Conservation (phyloP, 1,140 invertebrate species). For the Tetramorium parvispinum region DNA sequence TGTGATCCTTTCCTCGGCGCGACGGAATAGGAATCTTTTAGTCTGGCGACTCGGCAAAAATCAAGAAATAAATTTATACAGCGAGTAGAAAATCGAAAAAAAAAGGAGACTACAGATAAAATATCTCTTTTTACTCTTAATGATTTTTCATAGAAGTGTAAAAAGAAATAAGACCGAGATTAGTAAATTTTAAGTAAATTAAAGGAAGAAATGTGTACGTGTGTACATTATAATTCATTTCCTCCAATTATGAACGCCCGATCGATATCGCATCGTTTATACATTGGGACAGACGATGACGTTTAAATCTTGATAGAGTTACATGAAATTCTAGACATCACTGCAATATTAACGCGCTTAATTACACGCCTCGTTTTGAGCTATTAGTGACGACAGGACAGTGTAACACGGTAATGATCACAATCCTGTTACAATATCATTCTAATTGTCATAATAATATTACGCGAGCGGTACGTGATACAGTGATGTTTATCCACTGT, state of each 20-base stretch:
- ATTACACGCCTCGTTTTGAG: slow-evolving; percentile 34
- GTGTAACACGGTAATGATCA: slow-evolving; percentile 19
- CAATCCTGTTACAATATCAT: slow-evolving; percentile 43
- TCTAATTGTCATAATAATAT: slow-evolving; percentile 30
- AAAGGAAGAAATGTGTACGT: not conserved
- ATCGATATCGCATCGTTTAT: slow-evolving; percentile 20
- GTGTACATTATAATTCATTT: not conserved
- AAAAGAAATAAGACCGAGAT: not conserved
- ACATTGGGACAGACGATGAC: not conserved
- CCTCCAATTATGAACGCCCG: not conserved
- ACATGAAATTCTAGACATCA: slow-evolving; percentile 40
- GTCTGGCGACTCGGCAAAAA: not conserved
- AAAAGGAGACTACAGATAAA: not conserved
- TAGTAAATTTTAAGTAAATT: not conserved
- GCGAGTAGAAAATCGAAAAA: not conserved
- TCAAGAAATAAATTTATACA: not conserved
- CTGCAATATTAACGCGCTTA: slow-evolving; percentile 41
- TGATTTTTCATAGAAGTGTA: not conserved
- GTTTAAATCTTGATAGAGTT: slow-evolving; percentile 52
- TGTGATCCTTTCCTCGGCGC: not conserved
- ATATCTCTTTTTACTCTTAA: not conserved
- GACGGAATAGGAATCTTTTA: not conserved
- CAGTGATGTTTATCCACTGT: not conserved
- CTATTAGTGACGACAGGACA: slow-evolving; percentile 42
- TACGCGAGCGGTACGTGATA: not conserved